Evolutionary conservation across 2,797 vertebrate species (phyloP), one percentile per base, ranked within the genome.

Genomic region (Leptatherina wallacei): DNA sequence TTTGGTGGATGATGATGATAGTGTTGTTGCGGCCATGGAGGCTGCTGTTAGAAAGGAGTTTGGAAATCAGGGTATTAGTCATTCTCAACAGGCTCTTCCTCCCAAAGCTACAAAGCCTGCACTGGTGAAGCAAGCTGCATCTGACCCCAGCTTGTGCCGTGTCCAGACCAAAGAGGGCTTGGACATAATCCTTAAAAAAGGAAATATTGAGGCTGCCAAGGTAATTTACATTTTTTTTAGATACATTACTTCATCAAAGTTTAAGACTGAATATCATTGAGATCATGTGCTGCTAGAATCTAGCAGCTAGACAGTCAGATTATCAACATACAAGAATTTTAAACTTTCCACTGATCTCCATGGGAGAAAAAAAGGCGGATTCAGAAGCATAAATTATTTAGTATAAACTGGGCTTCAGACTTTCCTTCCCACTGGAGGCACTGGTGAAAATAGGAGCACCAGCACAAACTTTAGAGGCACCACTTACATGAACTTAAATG

Each of bases 121-220:
- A 54, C 18, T 9, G 22, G 18, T 18, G 14, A 35, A 66, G 30
- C 4, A 22, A 9, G 0, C 40, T 22, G 13, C 1, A 35, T n/a
- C 60, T 3, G 60, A 79, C 38, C 36, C 51, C 29, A 75, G 61
- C 22, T 24, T 89, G 0, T 68, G 75, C 1, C 66, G 22, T 36
- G n/a, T 86, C n/a, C 85, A 30, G 6, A 96, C 95, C 6, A 90
- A 88, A 16, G 95, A 96, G 80, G 95, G 95, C 33, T 64, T 98
- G 81, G 32, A 20, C 61, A 84, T 98, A 40, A 81, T 7, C 8
- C 49, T 98, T 47, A 83, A 66, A 42, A 76, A 82, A 89, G 96
- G 92, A 61, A 82, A 92, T 0, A 71, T 97, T 13, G 89, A 96
- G 77, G 61, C 93, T 59, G 92, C 95, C 2, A 82, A 2, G 69